Base-by-base conservation (phyloP, 2,888 invertebrate species). In the Parasteatoda lunata region DNA sequence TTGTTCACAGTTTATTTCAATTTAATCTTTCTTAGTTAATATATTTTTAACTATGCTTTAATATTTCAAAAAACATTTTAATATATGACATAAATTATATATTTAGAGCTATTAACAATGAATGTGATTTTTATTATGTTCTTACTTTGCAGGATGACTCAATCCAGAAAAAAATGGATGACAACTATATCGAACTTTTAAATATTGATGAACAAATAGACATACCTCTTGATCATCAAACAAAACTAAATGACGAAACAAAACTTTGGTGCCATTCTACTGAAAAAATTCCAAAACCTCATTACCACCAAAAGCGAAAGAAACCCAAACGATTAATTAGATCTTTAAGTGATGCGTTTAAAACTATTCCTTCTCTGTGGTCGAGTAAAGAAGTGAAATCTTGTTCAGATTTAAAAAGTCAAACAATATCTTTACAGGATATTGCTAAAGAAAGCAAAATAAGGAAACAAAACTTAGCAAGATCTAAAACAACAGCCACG, bases 261-360 rank as follows among this genome's bases (percentile, higher is more conserved):
- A 30, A 30, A 30, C 30, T 30, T 30, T 30, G 30, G 30, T 30
- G 30, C 30, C 30, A 30, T 30, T 59, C 7, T 51, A 30, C 45
- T 11, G 54, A 54, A 69, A 66, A 45, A 3, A 30, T 3, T 54
- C 15, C 52, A 13, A 45, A 68, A 68, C 15, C 9, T 15, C 9
- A 3, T 0, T 30, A 30, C 0, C 45, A 30, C 3, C 6, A 15
- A 5, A 68, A 30, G 15, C 66, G 30, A 45, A 54, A 77, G 47
- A 52, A 47, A 3, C 48, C 68, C 30, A 68, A 45, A 11, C 15
- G 45, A 45, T 49, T 77, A 3, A 59, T 77, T 8, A 79, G 89
- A 5, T 89, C 89, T 1, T 52, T 89, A 9, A 80, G 83, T 47
- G 84, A 84, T 47, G 66, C 84, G 4, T 87, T 87, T 54, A 87